phyloP scores from a whole-genome alignment of 2,113 vertebrate genomes.

The Sorex araneus region DNA sequence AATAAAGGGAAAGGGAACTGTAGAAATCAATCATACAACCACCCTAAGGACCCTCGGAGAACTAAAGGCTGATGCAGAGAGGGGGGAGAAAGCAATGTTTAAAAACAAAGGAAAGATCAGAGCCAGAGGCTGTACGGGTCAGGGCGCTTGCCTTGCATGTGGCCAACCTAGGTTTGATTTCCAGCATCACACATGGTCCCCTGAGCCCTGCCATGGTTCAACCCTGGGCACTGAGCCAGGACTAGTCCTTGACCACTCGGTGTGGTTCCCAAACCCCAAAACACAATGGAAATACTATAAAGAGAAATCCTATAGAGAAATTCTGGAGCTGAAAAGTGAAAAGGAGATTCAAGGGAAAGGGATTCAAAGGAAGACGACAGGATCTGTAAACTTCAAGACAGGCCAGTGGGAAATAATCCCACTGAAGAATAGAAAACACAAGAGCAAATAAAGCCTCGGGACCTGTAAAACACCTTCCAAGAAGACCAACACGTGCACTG shows the following conservation, averaged over 20 bases:
- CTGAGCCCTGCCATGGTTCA: no score
- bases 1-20: no score
- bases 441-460: background rate
- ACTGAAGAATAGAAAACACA: background rate
- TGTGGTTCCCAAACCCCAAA: no score
- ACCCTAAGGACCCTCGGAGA: background rate
- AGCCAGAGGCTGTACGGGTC: no score
- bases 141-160: no score
- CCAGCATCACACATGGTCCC: no score
- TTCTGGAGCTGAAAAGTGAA: background rate
- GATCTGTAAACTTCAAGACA: rapidly evolving
- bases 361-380: background rate
- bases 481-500: background rate
- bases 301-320: background rate
- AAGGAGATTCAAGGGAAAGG: background rate
- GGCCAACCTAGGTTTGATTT: no score
- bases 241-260: no score
- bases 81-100: background rate
- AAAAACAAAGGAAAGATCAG: background rate
- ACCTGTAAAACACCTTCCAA: background rate
- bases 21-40: background rate
- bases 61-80: background rate
- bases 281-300: no score
- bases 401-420: background rate
- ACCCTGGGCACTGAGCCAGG: no score